Base-by-base conservation (phyloP, 2,113 vertebrate genomes). In the Amazona guildingii region DNA sequence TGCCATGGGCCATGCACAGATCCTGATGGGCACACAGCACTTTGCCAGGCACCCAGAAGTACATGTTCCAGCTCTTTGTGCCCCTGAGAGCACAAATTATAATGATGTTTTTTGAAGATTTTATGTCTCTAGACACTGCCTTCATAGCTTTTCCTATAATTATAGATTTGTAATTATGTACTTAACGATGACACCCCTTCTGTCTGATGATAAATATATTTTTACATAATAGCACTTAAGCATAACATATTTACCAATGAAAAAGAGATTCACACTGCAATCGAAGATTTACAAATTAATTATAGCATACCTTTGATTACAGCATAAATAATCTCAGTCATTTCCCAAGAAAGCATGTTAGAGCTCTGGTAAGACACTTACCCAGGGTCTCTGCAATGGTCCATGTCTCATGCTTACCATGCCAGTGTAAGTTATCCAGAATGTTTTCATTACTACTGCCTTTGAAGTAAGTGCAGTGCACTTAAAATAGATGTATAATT, bases 251-350 rank as follows among this genome's bases (percentile, higher is more conserved):
- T 95, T 92, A 75, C 86, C 84, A 82, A 95, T 95, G 80, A 92
- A 78, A 94, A 86, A 66, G 43, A 92, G 17, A 82, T 82, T 78
- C 17, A 5, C 69, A 39, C 9, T 75, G 61, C 52, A 84, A 94
- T 57, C 91, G 69, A 95, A 86, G 74, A 95, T 89, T 86, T 89
- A 86, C 61, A 95, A 90, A 92, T 83, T 95, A 92, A 95, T 78
- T 91, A 61, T 51, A 52, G 59, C 57, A 10, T 83, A 78, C 72
- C n/a, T 93, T 91, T 93, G 92, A 93, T 80, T 92, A 86, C 78
- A 78, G 46, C 66, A 72, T 92, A 95, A 96, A 89, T 91, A 84
- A 86, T 88, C 55, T n/a, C 35, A 48, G 88, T 91, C 10, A 64
- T 86, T 94, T 94, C 57, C 68, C 43, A 82, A 81, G 86, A 81